phyloP scores from a whole-genome alignment of 2,113 vertebrate genomes.

The Chaetodon auriga region DNA sequence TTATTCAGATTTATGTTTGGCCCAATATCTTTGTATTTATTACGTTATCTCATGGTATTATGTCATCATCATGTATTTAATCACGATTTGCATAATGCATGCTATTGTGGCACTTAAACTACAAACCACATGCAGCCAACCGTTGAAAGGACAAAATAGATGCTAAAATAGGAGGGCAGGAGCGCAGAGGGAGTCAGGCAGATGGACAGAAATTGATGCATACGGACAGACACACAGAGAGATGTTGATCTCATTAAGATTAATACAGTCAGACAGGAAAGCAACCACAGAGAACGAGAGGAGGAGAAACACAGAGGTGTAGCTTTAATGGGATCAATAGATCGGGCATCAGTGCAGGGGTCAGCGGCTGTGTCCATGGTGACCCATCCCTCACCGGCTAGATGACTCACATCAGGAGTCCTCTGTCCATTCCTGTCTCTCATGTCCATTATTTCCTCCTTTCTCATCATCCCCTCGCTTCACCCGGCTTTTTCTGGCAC shows the following conservation, averaged over 20 bases:
- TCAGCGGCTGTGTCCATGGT: constrained; percentile 78
- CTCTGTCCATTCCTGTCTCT: constrained; percentile 50
- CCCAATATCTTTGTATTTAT: constrained; percentile 23
- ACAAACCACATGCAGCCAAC: constrained; percentile 36
- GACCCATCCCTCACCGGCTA: constrained; percentile 69
- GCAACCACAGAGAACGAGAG: constrained; percentile 36
- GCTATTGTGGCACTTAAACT: constrained; percentile 42
- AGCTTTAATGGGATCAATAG: constrained; percentile 81
- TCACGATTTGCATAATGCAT: constrained; percentile 54
- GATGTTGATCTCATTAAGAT: constrained; percentile 75
- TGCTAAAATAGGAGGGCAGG: constrained; percentile 18
- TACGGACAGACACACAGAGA: constrained; percentile 36
- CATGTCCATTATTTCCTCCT: constrained; percentile 21
- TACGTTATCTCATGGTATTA: constrained; percentile 27
- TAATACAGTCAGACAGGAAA: constrained; percentile 68
- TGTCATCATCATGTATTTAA: constrained; percentile 40
- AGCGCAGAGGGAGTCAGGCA: not conserved
- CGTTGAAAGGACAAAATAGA: constrained; percentile 43
- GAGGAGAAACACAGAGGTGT: constrained; percentile 62
- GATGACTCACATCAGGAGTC: constrained; percentile 71
- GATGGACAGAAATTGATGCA: constrained; percentile 27
- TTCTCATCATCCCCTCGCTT: constrained; percentile 9
- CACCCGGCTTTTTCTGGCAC: constrained; percentile 11
- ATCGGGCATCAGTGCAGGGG: constrained; percentile 71
- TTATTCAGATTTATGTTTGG: constrained; percentile 19